Evolutionary conservation across 2,797 vertebrate species (phyloP), one percentile per base, ranked within the genome.

Genomic region (Sciaenops ocellatus): DNA sequence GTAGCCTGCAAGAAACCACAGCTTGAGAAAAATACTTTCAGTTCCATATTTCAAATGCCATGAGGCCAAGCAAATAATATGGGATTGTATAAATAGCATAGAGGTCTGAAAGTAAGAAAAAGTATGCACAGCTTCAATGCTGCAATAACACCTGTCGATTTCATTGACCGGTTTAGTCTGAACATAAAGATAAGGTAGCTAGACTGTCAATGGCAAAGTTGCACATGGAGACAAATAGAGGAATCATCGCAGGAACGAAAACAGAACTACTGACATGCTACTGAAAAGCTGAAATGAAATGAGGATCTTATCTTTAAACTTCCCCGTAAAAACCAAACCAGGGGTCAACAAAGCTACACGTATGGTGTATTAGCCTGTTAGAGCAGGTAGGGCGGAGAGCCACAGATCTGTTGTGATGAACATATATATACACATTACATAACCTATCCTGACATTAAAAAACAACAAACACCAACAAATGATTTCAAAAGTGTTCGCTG

Each of bases 211-310:
- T 1, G 17, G 6, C 15, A 15, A 11, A 17, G 13, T 20, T 30
- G 17, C 16, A 55, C 9, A 17, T 1, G 13, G 6, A 28, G 1
- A 13, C 4, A 65, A 42, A 26, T 4, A 3, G 7, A 24, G 1
- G 10, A 20, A 4, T 2, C 6, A 34, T 2, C 42, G 59, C 9
- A 24, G 57, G 20, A 65, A 76, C 42, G 8, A 44, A 47, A n/a
- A n/a, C n/a, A n/a, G n/a, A n/a, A n/a, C n/a, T n/a, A n/a, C n/a
- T n/a, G 66, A 20, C 17, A n/a, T 13, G 15, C 24, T 42, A 34
- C 1, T 15, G 0, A 81, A 74, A 89, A 67, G 5, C 8, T 64
- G 77, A 88, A 87, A 59, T 78, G 54, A 82, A 82, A 77, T 16
- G 48, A 17, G 3, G n/a, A 1, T 3, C 4, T 0, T 0, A 18